Evolutionary conservation across 2,888 invertebrate species (phyloP).

Genomic region (Noctua pronuba): DNA sequence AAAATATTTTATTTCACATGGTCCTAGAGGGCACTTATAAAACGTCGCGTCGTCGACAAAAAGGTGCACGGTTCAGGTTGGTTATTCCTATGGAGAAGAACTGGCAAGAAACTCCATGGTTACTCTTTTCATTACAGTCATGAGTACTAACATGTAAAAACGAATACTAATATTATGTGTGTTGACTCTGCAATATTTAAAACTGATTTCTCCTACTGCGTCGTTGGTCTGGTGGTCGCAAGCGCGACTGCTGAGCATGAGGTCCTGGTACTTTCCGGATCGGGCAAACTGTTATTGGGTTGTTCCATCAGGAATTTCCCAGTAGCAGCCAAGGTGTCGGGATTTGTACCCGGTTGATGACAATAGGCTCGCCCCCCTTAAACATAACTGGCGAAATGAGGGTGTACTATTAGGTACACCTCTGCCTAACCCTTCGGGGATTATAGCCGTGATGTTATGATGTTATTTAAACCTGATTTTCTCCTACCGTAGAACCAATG

Average conservation of each 20-base stretch:
- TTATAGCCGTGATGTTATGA: not conserved
- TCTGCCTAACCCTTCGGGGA: not conserved
- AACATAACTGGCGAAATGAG: not conserved
- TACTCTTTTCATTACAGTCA: not conserved
- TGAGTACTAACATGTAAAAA: not conserved
- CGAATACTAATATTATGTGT: too few relatives aligned
- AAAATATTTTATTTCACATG: too few relatives aligned
- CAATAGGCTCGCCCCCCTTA: not conserved
- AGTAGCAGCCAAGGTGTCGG: not conserved
- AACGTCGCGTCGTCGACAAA: too few relatives aligned
- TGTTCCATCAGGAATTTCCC: not conserved
- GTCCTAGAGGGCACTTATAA: too few relatives aligned
- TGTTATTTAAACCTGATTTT: not conserved
- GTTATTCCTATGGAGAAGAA: too few relatives aligned
- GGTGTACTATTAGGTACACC: not conserved
- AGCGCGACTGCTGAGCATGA: not conserved
- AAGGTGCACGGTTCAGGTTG: too few relatives aligned
- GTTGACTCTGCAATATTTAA: not conserved
- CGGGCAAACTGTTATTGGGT: not conserved
- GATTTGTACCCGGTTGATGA: not conserved
- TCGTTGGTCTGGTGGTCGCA: too few relatives aligned
- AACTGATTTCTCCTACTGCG: not conserved
- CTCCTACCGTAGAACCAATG: not conserved
- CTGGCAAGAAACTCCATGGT: too few relatives aligned
- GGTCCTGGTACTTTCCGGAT: too few relatives aligned